Conservation (phyloP, 2,797 vertebrate species). For the Coregonus sp. region DNA sequence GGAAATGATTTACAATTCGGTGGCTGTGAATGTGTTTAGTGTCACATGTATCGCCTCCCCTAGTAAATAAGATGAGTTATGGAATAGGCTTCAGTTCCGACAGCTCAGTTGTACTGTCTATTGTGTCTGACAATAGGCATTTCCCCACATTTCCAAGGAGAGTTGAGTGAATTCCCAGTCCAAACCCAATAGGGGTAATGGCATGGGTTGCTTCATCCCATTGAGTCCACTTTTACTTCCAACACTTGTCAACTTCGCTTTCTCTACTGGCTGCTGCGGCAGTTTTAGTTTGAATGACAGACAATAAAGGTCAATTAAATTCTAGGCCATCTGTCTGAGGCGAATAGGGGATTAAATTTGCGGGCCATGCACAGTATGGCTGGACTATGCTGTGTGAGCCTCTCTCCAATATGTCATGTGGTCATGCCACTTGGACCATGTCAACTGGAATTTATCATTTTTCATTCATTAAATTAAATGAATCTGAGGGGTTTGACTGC, state of each 20-base stretch:
- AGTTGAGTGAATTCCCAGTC: neutral
- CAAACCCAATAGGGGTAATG: neutral
- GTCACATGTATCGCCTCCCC: too few species aligned
- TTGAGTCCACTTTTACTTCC: neutral
- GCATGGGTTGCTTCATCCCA: neutral
- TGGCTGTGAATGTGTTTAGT: neutral
- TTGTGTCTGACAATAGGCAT: too few species aligned
- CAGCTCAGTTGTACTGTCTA: too few species aligned
- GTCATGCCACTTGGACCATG: neutral
- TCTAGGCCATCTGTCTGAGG: neutral
- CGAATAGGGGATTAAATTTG: neutral
- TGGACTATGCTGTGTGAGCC: neutral
- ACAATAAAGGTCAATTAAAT: neutral
- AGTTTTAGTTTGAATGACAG: neutral
- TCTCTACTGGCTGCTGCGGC: neutral
- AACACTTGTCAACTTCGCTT: neutral
- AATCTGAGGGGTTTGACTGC: too few species aligned
- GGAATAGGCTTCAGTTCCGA: too few species aligned
- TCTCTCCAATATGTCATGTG: neutral
- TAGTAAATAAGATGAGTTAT: too few species aligned
- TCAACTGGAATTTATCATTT: neutral
- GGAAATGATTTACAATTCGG: neutral
- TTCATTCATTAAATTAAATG: neutral
- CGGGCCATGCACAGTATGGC: neutral
- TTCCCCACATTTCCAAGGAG: too few species aligned